A percentile compares a stretch with the other conserved stretches of the same genome.
Evolutionary conservation across 2,888 invertebrate genomes (phyloP).

Genomic region (Brachynemurus nebulosus): DNA sequence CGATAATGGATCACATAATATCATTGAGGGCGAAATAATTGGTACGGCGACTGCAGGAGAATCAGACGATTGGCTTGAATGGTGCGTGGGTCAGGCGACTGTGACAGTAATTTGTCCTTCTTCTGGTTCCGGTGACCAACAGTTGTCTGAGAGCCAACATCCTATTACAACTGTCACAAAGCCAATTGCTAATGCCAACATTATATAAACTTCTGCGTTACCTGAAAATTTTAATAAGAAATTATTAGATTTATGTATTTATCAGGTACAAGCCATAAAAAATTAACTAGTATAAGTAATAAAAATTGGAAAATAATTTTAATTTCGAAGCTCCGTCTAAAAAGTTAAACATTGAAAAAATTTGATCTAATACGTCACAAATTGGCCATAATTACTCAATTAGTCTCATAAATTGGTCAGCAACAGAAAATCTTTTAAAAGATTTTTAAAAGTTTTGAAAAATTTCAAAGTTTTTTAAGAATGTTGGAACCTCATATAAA

Average conservation of each 20-base stretch:
- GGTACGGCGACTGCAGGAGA: constrained; percentile 2
- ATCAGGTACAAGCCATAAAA: background rate
- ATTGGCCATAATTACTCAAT: no score
- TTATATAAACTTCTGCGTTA: constrained; percentile 62
- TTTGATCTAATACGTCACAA: no score
- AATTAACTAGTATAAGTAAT: background rate
- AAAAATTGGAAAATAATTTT: no score
- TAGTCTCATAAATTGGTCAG: no score
- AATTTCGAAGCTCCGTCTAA: no score
- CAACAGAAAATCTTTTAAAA: no score
- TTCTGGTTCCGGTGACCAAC: constrained; percentile 60
- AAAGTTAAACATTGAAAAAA: no score
- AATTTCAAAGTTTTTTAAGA: no score
- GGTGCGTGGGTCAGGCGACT: constrained; percentile 53
- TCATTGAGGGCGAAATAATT: background rate
- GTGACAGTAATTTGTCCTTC: constrained; percentile 49
- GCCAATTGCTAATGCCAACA: constrained; percentile 55
- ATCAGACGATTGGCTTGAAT: constrained; percentile 42
- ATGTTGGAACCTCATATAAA: no score
- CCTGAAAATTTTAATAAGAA: constrained; percentile 33
- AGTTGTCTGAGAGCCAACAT: constrained; percentile 65
- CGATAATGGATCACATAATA: background rate
- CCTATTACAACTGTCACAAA: constrained; percentile 60
- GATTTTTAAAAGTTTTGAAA: no score
- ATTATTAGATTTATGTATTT: background rate